phyloP scores from a whole-genome alignment of 2,888 invertebrate genomes.

The Agriopis marginaria region DNA sequence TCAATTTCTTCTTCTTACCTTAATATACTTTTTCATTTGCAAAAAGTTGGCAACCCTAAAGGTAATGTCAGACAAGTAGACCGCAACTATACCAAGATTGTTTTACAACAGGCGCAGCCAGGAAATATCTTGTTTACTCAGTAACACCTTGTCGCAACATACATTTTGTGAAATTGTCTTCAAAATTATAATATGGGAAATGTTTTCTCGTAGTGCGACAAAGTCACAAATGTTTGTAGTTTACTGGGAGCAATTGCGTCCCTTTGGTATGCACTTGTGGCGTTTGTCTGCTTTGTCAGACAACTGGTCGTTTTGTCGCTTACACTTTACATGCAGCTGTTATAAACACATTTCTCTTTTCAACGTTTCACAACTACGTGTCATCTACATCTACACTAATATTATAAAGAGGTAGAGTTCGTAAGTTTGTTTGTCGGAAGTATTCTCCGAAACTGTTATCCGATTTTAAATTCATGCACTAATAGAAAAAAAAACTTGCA shows the following conservation, averaged over 20 bases:
- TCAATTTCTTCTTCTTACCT: too few relatives aligned
- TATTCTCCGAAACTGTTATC: not conserved
- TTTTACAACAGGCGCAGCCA: conserved; percentile 6
- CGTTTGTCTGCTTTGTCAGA: not conserved
- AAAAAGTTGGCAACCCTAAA: not conserved
- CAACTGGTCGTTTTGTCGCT: conserved; percentile 1
- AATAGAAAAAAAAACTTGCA: not conserved
- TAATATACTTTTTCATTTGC: too few relatives aligned
- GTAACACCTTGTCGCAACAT: conserved; percentile 9
- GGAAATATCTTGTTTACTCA: not conserved
- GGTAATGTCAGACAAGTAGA: conserved; percentile 9
- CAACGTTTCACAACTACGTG: not conserved
- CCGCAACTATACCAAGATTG: conserved; percentile 10
- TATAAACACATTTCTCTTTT: conserved; percentile 1
- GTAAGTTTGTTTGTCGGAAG: too few relatives aligned
- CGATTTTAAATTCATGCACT: not conserved
- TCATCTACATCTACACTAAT: too few relatives aligned
- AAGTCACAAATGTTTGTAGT: not conserved
- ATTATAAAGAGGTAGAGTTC: too few relatives aligned
- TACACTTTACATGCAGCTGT: not conserved
- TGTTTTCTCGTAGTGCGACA: not conserved
- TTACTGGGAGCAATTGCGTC: not conserved
- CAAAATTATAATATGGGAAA: not conserved
- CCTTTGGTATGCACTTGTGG: conserved; percentile 8
- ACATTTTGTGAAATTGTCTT: not conserved